Evolutionary conservation across 2,888 invertebrate genomes (phyloP), one percentile per base, ranked within the genome.

Genomic region (Cephus pulcher): DNA sequence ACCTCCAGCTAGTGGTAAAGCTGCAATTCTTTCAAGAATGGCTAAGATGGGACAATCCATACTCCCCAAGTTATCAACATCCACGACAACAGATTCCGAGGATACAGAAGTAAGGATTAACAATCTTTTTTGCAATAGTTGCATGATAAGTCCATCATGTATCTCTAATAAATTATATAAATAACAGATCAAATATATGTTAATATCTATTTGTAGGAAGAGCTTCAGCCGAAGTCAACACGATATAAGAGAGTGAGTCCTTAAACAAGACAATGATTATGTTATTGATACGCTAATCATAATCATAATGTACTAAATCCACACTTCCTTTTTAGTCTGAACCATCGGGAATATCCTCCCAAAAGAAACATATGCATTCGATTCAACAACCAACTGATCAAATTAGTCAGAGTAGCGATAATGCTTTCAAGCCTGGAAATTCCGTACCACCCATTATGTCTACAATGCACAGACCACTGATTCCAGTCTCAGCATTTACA

Each of bases 31-130:
- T 76, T 92, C 93, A 12, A 90, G 94, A 82, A 93, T 94, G 92
- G 93, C 94, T 1, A 93, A 93, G 92, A 93, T 94, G 92, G 94
- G 94, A 0, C 93, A 93, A 83, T 91, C 92, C 37, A 92, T 93
- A 81, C 91, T 93, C n/a, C 92, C 93, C 4, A 92, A 90, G 81
- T 82, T 89, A 73, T 84, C 88, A 1, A 75, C 82, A 32, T 88
- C 87, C 4, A 84, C 90, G 1, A 91, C 90, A 1, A 92, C 92
- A 68, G 93, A 93, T 82, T 93, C 92, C 1, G 92, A 93, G 75
- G 93, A 93, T 83, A 91, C 91, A 0, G 93, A 93, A 84, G 91
- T 89, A 85, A 68, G 40, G 68, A 56, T 56, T 56, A 23, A 23
- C 23, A 56, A 56, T 56, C 9, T 56, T 23, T 23, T 9, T 56